Evolutionary conservation across 1,140 invertebrate species (phyloP).

Genomic region (Drosophila repletoides): DNA sequence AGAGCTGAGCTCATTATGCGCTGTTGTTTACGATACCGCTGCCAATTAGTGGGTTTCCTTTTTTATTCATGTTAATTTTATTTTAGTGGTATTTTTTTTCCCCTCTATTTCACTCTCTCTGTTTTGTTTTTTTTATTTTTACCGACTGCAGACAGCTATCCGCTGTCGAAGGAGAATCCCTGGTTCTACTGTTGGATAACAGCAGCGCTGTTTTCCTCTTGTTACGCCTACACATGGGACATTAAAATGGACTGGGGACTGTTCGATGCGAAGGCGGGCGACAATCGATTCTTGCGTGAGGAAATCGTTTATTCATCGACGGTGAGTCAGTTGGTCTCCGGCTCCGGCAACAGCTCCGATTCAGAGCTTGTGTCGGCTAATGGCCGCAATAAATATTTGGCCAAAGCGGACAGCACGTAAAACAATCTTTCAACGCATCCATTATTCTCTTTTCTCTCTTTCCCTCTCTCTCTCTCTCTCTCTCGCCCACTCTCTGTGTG

Average conservation of each 20-base stretch:
- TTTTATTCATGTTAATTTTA: conserved; percentile 58
- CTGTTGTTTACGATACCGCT: conserved; percentile 50
- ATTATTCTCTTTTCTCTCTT: conserved; percentile 33
- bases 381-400: conserved; percentile 73
- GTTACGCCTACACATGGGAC: conserved; percentile 97
- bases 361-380: conserved; percentile 26
- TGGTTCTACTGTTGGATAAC: conserved; percentile 92
- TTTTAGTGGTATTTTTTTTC: conserved; percentile 25
- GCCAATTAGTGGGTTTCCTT: conserved; percentile 60
- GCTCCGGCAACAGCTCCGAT: background rate
- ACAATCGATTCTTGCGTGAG: conserved; percentile 91
- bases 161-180: conserved; percentile 87
- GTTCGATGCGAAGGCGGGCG: conserved; percentile 91
- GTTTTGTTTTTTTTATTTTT: conserved; percentile 30
- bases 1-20: conserved; percentile 33
- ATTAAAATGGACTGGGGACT: conserved; percentile 99
- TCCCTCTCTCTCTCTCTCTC: background rate
- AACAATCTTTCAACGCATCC: conserved; percentile 63
- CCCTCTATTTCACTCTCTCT: background rate
- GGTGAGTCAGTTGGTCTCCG: conserved; percentile 78
- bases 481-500: too few species aligned
- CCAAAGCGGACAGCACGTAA: conserved; percentile 61
- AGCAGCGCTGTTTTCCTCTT: conserved; percentile 90
- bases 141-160: conserved; percentile 84
- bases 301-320: conserved; percentile 91